phyloP scores from a whole-genome alignment of 2,888 invertebrate genomes.

The Rhyacophila evoluta region DNA sequence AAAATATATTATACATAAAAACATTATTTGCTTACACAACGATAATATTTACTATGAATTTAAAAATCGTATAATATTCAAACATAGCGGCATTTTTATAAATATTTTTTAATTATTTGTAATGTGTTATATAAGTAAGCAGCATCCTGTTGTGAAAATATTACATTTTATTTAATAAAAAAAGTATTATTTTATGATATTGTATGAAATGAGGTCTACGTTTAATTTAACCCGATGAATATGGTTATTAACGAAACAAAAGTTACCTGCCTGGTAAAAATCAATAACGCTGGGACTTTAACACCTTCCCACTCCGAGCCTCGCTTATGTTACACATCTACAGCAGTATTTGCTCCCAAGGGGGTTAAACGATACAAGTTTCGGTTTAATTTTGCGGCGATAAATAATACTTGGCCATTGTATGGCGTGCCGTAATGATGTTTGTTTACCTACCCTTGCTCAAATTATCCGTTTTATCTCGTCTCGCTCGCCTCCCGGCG shows the following conservation, averaged over 20 bases:
- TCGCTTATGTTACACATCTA: background rate
- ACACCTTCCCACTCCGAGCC: background rate
- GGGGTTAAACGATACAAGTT: conserved; percentile 22
- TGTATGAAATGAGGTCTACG: no score
- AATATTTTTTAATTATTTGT: no score
- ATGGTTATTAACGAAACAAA: background rate
- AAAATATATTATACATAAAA: no score
- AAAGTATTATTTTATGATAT: no score
- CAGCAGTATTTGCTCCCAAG: background rate
- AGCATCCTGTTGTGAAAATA: no score
- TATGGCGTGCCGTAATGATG: conserved; percentile 25
- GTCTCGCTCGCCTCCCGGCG: conserved; percentile 56
- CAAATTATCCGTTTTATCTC: conserved; percentile 57
- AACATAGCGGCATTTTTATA: no score
- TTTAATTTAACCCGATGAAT: no score
- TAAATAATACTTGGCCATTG: conserved; percentile 37
- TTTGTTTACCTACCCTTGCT: conserved; percentile 53
- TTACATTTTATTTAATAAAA: no score
- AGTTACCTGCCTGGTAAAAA: background rate
- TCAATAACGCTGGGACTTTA: background rate
- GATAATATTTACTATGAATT: no score
- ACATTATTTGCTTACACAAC: no score
- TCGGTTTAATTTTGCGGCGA: conserved; percentile 36
- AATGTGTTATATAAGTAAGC: no score
- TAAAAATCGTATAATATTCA: no score